Evolutionary conservation across 2,888 invertebrate species (phyloP), one percentile per base, ranked within the genome.

Genomic region (Acrocyrtus sp.): DNA sequence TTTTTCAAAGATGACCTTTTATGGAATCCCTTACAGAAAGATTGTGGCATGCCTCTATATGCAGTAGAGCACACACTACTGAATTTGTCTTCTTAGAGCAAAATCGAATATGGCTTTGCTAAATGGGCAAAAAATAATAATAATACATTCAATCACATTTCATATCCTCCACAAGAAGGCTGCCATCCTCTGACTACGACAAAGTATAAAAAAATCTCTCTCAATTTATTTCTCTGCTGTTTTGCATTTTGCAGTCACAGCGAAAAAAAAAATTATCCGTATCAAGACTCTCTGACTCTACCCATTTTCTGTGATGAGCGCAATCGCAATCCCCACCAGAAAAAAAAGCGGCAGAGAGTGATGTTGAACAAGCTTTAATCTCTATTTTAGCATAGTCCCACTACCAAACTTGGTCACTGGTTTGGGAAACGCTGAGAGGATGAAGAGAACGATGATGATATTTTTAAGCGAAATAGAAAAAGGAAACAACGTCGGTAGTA

Each of bases 291-390:
- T n/a, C n/a, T 34, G 34, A 34, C 12, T 34, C 34, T 8, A 34
- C n/a, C n/a, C 34, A 34, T 34, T 34, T 34, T 34, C 12, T 34
- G n/a, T n/a, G n/a, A n/a, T n/a, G n/a, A n/a, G n/a, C n/a, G n/a
- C n/a, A n/a, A n/a, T 12, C 34, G 5, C 34, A 34, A 34, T 34
- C 34, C 12, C 12, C 12, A 34, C 5, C 6, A 34, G 34, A 34
- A 34, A 34, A 34, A 22, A 21, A 50, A 8, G 22, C 8, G 50
- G 12, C 34, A 57, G 48, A 63, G 48, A 63, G 27, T 63, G 45
- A 63, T 63, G 63, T 63, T 53, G 61, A 61, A 69, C 69, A 69
- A 62, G 70, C 56, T 57, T 63, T 70, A 70, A 70, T 70, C 70
- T 69, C 61, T 70, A 56, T 62, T 57, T 56, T 56, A 70, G 70